phyloP scores from a whole-genome alignment of 2,113 vertebrate genomes.

The Australoheros scitulus region DNA sequence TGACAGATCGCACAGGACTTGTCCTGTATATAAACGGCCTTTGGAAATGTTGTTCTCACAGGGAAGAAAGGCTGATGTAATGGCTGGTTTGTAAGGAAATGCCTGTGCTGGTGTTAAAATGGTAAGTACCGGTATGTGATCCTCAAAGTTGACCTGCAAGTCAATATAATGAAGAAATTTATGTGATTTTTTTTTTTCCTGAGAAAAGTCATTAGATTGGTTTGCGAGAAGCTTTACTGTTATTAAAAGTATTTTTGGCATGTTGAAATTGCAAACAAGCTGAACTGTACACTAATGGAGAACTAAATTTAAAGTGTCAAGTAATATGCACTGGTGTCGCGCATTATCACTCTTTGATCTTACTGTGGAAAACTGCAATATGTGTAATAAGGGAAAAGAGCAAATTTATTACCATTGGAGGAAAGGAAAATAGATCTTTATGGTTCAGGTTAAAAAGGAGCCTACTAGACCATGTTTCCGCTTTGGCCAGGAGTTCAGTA shows the following conservation, averaged over 20 bases:
- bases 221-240: conserved; percentile 13
- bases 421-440: conserved; percentile 76
- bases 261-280: conserved; percentile 7
- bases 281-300: conserved; percentile 29
- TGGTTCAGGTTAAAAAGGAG: conserved; percentile 77
- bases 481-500: conserved; percentile 77
- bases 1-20: conserved; percentile 61
- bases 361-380: conserved; percentile 67
- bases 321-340: conserved; percentile 55
- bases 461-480: conserved; percentile 79
- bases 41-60: conserved; percentile 50
- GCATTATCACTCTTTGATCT: conserved; percentile 73
- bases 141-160: conserved; percentile 46
- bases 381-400: conserved; percentile 64
- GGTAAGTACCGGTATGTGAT: conserved; percentile 31
- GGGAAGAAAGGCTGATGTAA: conserved; percentile 13
- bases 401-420: conserved; percentile 74
- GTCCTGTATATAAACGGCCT: conserved; percentile 62
- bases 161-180: conserved; percentile 6
- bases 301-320: conserved; percentile 46
- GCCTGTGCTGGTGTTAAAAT: conserved; percentile 38
- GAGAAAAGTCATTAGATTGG: conserved; percentile 8
- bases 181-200: conserved; percentile 19
- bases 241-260: conserved; percentile 43
- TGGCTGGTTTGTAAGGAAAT: conserved; percentile 11